Evolutionary conservation across 2,888 invertebrate species (phyloP), one percentile per base, ranked within the genome.

Genomic region (Girardia tigrina): DNA sequence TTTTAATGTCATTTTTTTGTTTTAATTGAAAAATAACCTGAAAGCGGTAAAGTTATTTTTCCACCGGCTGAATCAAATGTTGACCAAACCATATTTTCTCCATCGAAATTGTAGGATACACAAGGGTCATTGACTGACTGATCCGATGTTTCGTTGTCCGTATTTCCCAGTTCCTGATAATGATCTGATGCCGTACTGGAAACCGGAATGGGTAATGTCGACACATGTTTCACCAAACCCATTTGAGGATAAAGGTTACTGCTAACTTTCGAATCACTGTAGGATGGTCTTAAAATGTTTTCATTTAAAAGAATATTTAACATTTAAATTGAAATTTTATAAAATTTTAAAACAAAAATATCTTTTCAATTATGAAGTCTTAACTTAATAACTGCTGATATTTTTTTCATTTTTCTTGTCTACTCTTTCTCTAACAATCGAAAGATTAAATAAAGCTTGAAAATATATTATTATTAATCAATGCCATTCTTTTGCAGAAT

Each of bases 61-160:
- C 56, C 56, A 8, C 56, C 56, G 23, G 6, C 23, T 56, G 56
- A 56, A 56, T 56, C 56, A 56, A 56, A 20, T 8, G 4, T 56
- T 12, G 56, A 4, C 56, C 56, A 56, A n/a, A 56, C n/a, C 56
- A 56, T 56, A 56, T 56, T 56, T 56, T 56, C 56, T 23, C 56
- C 56, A 56, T 56, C n/a, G n/a, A 56, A 56, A 56, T 56, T 56
- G 23, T 56, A 56, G 8, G 36, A 16, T 12, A 36, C 8, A 36
- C 36, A 36, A 36, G 36, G 36, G 12, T 36, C 36, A 36, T 8
- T 36, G 16, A 36, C 36, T 12, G 36, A 36, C 36, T 36, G 36
- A 36, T 36, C 36, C 16, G 36, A 36, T 36, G 36, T 36, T 36
- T 36, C 36, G 16, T 36, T 36, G 36, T 36, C 36, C 8, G 36